Evolutionary conservation across 1,140 invertebrate genomes (phyloP).

Genomic region (Bombus breviceps): DNA sequence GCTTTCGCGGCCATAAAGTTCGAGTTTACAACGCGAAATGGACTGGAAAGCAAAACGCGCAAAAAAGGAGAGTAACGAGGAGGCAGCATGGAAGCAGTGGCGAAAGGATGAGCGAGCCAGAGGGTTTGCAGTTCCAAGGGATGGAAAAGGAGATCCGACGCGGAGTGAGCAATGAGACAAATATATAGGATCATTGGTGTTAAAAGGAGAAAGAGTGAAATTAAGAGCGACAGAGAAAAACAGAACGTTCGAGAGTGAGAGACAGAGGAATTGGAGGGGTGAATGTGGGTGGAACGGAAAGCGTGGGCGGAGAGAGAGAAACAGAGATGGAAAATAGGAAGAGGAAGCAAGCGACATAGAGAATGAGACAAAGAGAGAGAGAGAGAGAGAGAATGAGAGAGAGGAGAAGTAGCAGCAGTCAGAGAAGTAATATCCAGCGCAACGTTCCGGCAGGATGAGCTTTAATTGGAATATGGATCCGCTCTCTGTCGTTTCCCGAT

Average conservation of each 20-base stretch:
- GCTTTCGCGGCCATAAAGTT: conserved; percentile 79
- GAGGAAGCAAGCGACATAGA: neutral
- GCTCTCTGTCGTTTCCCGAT: conserved; percentile 81
- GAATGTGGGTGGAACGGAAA: conserved; percentile 39
- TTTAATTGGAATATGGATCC: conserved; percentile 83
- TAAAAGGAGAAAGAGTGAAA: conserved; percentile 63
- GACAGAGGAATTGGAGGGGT: conserved; percentile 46
- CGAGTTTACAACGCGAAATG: conserved; percentile 81
- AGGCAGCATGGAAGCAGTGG: conserved; percentile 58
- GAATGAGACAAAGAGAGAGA: conserved; percentile 18
- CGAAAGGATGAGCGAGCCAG: conserved; percentile 65
- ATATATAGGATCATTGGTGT: conserved; percentile 50
- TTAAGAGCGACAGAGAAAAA: conserved; percentile 56
- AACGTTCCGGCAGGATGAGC: conserved; percentile 81
- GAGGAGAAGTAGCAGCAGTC: conserved; percentile 55
- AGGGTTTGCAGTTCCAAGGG: neutral
- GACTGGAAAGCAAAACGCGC: conserved; percentile 79
- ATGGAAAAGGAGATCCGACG: conserved; percentile 50
- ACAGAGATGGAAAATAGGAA: conserved; percentile 14
- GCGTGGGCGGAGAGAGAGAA: conserved; percentile 17
- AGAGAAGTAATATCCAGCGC: conserved; percentile 71
- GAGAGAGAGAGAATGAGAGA: conserved; percentile 31
- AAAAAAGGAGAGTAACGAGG: conserved; percentile 67
- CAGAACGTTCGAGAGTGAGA: conserved; percentile 14
- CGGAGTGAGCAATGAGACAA: conserved; percentile 12